Conservation (phyloP, 2,113 vertebrate genomes). For the Mormyrus iriodes region DNA sequence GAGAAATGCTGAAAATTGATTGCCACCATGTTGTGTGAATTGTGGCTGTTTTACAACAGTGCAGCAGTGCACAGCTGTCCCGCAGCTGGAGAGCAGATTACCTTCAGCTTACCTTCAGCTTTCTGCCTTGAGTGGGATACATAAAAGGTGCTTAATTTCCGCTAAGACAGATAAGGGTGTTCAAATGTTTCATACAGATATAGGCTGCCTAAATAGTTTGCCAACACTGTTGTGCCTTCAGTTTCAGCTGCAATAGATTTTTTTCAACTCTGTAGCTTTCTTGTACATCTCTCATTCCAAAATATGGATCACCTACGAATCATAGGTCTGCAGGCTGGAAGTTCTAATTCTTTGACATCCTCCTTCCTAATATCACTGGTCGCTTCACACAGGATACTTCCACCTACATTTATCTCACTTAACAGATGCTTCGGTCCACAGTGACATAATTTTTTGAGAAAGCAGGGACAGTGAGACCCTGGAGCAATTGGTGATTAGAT, state of each 20-base stretch:
- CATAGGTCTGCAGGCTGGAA: neutral
- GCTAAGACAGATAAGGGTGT: neutral
- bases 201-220: neutral
- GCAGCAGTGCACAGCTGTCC: neutral
- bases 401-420: neutral
- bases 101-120: neutral
- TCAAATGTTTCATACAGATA: neutral
- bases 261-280: neutral
- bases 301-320: neutral
- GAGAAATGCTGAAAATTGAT: neutral
- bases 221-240: neutral
- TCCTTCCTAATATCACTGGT: neutral
- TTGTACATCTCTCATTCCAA: neutral
- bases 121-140: neutral
- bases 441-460: neutral
- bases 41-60: neutral
- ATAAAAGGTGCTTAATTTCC: constrained; percentile 6
- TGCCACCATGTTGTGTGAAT: neutral
- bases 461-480: neutral
- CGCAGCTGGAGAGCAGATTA: neutral
- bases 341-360: neutral
- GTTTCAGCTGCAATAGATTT: neutral
- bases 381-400: neutral
- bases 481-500: neutral
- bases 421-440: neutral